Conservation (phyloP, 2,113 vertebrate genomes). For the Pelusios castaneus region DNA sequence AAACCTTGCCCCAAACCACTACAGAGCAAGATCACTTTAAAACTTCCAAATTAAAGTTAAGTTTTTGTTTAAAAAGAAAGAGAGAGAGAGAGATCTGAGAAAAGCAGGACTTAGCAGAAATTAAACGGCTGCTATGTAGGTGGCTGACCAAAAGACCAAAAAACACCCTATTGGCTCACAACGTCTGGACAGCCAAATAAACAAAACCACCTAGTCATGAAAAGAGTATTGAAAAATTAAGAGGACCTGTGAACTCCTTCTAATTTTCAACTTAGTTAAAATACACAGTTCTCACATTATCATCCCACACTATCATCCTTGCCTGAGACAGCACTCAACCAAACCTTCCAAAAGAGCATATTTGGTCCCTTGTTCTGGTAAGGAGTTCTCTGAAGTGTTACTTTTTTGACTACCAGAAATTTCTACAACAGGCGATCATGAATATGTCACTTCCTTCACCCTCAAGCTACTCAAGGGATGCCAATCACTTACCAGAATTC, state of each 20-base stretch:
- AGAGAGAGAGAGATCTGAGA: not conserved
- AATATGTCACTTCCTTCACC: not conserved
- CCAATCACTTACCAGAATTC: not conserved
- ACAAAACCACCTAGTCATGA: not conserved
- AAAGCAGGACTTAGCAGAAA: not conserved
- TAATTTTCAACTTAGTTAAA: not conserved
- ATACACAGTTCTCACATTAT: not conserved
- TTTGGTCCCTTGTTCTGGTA: not conserved
- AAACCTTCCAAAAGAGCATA: not conserved
- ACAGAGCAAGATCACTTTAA: not conserved
- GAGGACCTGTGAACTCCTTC: not conserved
- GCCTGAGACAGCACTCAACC: not conserved
- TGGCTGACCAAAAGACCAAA: slow-evolving; percentile 20
- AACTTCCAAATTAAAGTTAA: not conserved
- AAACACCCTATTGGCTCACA: not conserved
- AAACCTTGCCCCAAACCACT: not conserved
- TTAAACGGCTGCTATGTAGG: not conserved
- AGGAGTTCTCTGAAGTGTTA: not conserved
- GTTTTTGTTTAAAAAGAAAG: not conserved
- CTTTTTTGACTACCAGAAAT: not conserved
- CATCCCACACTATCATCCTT: not conserved
- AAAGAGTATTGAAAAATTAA: not conserved
- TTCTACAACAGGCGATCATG: not conserved
- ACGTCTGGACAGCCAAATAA: not conserved
- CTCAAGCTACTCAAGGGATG: not conserved